Evolutionary conservation across 2,888 invertebrate species (phyloP).

Genomic region (Byasa hedistus): DNA sequence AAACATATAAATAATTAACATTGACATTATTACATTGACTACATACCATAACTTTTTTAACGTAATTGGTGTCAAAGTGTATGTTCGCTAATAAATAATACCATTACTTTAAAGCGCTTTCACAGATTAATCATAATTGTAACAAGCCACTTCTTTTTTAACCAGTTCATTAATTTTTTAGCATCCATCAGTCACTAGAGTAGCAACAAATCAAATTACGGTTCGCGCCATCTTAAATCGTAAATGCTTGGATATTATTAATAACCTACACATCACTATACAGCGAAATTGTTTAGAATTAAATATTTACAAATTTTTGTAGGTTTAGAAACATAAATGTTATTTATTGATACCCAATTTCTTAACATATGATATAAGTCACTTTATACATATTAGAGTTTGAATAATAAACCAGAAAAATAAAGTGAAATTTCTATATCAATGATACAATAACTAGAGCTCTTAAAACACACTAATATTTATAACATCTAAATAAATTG

Average conservation of each 20-base stretch:
- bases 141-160: constrained; percentile 47
- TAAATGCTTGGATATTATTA: not conserved
- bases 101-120: constrained; percentile 41
- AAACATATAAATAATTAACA: constrained; percentile 39
- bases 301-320: too few species aligned
- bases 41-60: constrained; percentile 61
- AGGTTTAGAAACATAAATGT: too few species aligned
- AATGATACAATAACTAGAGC: too few species aligned
- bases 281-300: not conserved
- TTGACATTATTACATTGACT: constrained; percentile 23
- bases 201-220: constrained; percentile 2
- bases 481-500: too few species aligned
- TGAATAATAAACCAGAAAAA: too few species aligned
- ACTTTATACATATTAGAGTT: too few species aligned
- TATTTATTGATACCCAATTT: too few species aligned
- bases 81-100: constrained; percentile 36
- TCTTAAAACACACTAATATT: too few species aligned
- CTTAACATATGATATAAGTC: too few species aligned
- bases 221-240: constrained; percentile 16
- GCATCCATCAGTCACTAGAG: constrained; percentile 35
- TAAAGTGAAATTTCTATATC: too few species aligned
- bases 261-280: constrained; percentile 2
- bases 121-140: constrained; percentile 44
- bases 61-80: constrained; percentile 36
- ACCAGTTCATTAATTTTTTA: constrained; percentile 44